Conservation (phyloP, 2,888 invertebrate species). For the Melanargia galathea region DNA sequence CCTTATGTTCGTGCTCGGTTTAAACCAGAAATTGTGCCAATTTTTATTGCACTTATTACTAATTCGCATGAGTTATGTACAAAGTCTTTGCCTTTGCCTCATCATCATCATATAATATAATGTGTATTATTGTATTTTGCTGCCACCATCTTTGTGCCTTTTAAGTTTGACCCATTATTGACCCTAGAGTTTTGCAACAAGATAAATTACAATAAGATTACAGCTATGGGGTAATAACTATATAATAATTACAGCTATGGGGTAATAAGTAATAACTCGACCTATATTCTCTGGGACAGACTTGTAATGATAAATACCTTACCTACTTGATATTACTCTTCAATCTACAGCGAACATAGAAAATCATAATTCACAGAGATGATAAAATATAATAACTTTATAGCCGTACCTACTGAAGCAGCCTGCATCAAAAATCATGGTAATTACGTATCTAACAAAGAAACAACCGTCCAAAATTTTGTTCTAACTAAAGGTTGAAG, state of each 20-base stretch:
- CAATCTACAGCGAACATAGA: neutral
- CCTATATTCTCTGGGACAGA: neutral
- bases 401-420: no score
- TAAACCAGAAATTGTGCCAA: neutral
- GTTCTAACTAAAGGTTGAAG: no score
- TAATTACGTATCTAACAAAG: no score
- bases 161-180: slow-evolving; percentile 2
- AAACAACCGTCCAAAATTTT: no score
- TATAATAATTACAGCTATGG: neutral
- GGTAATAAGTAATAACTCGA: neutral
- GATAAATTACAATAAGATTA: slow-evolving; percentile 2
- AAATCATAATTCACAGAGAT: slow-evolving; percentile 5
- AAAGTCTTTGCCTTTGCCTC: no score
- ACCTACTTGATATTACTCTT: neutral
- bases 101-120: no score
- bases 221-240: neutral
- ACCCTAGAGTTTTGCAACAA: slow-evolving; percentile 1
- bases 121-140: neutral
- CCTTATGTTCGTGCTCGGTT: no score
- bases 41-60: neutral
- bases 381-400: neutral
- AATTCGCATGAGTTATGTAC: no score
- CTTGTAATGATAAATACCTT: neutral
- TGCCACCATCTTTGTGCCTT: neutral
- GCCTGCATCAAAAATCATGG: neutral